A percentile compares a stretch with the other conserved stretches of the same genome.
These are phyloP conservation scores for Rhamphomyia laevipes DNA, from an alignment of 2,888 invertebrate genomes.

Conservation along the genomic window DNA sequence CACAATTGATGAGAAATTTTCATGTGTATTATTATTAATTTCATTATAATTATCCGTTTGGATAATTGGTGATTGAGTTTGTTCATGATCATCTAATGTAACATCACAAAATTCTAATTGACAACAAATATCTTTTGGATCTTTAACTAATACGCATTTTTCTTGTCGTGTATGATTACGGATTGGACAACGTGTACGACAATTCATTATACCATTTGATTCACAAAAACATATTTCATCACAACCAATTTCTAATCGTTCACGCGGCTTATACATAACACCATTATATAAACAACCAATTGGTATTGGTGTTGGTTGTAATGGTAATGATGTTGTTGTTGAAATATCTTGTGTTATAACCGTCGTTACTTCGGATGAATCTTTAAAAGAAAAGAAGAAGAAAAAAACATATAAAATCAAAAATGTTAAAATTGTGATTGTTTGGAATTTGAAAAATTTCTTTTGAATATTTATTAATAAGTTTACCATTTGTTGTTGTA, in stretches of 20 bases:
- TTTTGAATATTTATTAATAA: no score
- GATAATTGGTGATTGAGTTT: slow-evolving; percentile 26
- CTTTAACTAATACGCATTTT: slow-evolving; percentile 69
- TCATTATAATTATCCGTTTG: slow-evolving; percentile 18
- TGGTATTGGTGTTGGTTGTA: not conserved
- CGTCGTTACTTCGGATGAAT: no score
- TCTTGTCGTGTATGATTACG: slow-evolving; percentile 47
- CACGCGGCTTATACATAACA: slow-evolving; percentile 58
- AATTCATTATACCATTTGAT: slow-evolving; percentile 57
- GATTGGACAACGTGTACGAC: slow-evolving; percentile 56
- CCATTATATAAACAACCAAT: slow-evolving; percentile 38
- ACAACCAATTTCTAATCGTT: slow-evolving; percentile 69
- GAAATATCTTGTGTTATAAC: no score
- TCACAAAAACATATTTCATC: slow-evolving; percentile 66
- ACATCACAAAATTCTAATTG: slow-evolving; percentile 78
- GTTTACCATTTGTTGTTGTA: no score
- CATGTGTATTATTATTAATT: slow-evolving; percentile 6
- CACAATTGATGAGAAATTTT: slow-evolving; percentile 14
- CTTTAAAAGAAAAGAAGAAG: no score
- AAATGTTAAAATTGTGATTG: no score
- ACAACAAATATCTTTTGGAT: slow-evolving; percentile 74
- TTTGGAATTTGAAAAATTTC: no score
- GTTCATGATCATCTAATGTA: slow-evolving; percentile 64
- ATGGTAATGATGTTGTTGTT: not conserved
- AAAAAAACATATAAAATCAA: no score